Base-by-base conservation (phyloP, 1,140 invertebrate species). In the Diabrotica virgifera region DNA sequence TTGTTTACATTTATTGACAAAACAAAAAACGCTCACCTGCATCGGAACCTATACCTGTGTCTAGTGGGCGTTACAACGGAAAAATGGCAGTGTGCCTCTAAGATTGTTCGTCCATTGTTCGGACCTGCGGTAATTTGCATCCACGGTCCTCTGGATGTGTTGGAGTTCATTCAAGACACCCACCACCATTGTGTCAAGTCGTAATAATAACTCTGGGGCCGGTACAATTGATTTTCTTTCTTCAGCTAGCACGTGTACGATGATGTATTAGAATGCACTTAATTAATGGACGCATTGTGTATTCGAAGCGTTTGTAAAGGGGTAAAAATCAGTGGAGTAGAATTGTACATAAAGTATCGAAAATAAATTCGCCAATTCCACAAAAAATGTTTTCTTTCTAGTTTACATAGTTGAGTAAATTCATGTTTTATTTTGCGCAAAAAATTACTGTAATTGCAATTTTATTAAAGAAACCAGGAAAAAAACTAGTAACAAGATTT, bases 181-280 rank as follows among this genome's bases (percentile, higher is more conserved):
- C 74, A 74, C 74, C 66, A 64, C 72, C 69, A 75, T 75, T 75
- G 74, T 75, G 68, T 74, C 66, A 67, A 64, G 51, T 64, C 59
- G 70, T 75, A 75, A 75, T 75, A 70, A 75, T 71, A 75, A 75
- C 65, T 75, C 72, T 69, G 67, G 65, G 64, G 66, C 70, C 66
- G 67, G 72, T 70, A 75, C 74, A 75, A 75, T 75, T 75, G 74
- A 74, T 75, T 74, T 71, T 70, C 60, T 68, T 65, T 46, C 40
- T 46, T 46, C 40, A 46, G 40, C 40, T 65, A 74, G 72, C 74
- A 75, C 74, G 74, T 75, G 74, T 72, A 71, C 70, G 70, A 75
- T 75, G 74, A 75, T 75, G 71, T 75, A 75, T 75, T 75, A 75
- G 70, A 75, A 75, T 74, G 72, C 69, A 62, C 71, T 72, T 72